Evolutionary conservation across 2,113 vertebrate genomes (phyloP).

Genomic region (Miniopterus natalensis): DNA sequence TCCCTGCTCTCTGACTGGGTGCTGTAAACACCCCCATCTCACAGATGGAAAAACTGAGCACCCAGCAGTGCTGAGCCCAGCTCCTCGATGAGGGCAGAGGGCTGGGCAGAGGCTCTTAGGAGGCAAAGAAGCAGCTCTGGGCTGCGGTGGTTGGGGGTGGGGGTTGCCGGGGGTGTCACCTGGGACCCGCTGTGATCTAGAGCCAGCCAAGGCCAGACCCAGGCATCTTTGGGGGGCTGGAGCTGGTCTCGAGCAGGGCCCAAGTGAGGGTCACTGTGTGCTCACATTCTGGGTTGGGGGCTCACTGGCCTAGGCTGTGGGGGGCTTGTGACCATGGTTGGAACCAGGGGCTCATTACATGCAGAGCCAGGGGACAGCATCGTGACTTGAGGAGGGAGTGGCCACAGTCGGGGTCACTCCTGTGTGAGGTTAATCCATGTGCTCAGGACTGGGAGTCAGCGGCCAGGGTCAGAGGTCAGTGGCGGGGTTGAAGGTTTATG

Average conservation of each 20-base stretch:
- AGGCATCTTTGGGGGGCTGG: not conserved
- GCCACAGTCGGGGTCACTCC: not conserved
- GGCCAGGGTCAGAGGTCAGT: not conserved
- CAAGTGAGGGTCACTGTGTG: fast-evolving
- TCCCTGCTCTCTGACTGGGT: not conserved
- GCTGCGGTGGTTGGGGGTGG: not conserved
- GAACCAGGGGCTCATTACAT: not conserved
- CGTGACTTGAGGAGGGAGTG: not conserved
- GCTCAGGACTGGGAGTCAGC: not conserved
- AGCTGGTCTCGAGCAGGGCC: not conserved
- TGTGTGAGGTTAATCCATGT: not conserved
- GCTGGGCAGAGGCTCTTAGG: not conserved
- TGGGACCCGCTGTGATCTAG: not conserved
- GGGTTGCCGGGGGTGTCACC: no score
- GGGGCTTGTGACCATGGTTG: not conserved
- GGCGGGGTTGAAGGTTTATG: not conserved
- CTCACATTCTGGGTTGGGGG: not conserved
- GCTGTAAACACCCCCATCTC: not conserved
- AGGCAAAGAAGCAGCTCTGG: not conserved
- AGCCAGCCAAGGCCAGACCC: not conserved
- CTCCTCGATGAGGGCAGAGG: not conserved
- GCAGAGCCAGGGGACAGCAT: not conserved
- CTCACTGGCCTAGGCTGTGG: not conserved
- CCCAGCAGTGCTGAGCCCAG: not conserved
- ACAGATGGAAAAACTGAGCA: not conserved